Base-by-base conservation (phyloP, 2,113 vertebrate genomes). In the Psophia crepitans region DNA sequence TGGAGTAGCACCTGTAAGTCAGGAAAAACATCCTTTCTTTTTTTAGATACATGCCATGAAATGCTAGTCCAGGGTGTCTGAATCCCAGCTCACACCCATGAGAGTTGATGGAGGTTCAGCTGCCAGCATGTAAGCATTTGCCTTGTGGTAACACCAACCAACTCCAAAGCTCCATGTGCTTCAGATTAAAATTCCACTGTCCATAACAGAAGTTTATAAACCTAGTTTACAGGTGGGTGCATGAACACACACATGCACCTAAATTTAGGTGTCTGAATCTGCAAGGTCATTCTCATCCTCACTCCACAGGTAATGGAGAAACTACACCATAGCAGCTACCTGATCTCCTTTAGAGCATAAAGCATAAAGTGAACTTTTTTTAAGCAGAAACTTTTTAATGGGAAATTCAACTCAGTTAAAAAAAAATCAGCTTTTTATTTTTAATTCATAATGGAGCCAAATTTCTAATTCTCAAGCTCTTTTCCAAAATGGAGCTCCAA, bases 71-170 rank as follows among this genome's bases (percentile, higher is more conserved):
- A 11, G 17, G 4, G 14, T 39, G 26, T 35, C 28, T 60, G 39
- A 93, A 51, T 44, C 39, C 12, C 19, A 37, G 4, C 73, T 89
- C 27, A 49, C 27, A 16, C 10, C 53, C 44, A 8, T 24, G 30
- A 70, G 14, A 60, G 19, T 13, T 57, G 61, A 80, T 32, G 12
- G 30, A 0, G 1, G 68, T 33, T 89, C 44, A 44, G 32, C 27
- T 87, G 56, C 43, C 0, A 0, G 8, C 8, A 0, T 0, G 1
- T 10, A 44, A n/a, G 11, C n/a, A 0, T 33, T 20, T 79, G 46
- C 20, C 6, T 51, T 76, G 26, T 41, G 39, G 13, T 41, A 39
- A 80, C 33, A 76, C 7, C 49, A 84, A 43, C 13, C 33, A 68
- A 14, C 5, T 22, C 16, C 39, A 69, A 60, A 89, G 18, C 2